A percentile compares a stretch with the other conserved stretches of the same genome.
phyloP scores from a whole-genome alignment of 1,140 invertebrate genomes.

The Antheraea pernyi region DNA sequence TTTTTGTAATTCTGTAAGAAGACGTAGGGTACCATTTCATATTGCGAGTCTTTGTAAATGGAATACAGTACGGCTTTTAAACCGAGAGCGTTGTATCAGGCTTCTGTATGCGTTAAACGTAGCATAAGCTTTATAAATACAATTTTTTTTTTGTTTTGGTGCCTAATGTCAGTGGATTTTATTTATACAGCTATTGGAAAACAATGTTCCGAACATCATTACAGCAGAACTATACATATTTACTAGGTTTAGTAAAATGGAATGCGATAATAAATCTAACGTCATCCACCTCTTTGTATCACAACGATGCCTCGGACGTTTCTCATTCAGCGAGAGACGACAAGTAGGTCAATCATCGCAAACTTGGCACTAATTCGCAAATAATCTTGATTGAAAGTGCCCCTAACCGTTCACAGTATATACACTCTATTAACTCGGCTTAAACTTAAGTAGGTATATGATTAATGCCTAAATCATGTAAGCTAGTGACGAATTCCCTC shows the following conservation, averaged over 20 bases:
- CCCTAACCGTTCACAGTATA: conserved; percentile 33
- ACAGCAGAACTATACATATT: neutral
- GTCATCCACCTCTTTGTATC: neutral
- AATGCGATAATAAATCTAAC: neutral
- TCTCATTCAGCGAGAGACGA: neutral
- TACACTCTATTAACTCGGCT: conserved; percentile 14
- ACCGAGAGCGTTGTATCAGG: too few species aligned
- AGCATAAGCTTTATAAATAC: too few species aligned
- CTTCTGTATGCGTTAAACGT: too few species aligned
- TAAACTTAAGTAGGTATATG: neutral
- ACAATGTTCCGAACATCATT: too few species aligned
- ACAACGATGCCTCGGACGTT: neutral
- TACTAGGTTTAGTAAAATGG: neutral
- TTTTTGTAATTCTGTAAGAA: too few species aligned
- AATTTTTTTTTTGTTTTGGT: too few species aligned
- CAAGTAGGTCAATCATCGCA: conserved; percentile 52
- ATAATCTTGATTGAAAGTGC: conserved; percentile 64
- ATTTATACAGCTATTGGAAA: too few species aligned
- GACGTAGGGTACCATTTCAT: too few species aligned
- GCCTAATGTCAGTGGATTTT: too few species aligned
- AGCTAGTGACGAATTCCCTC: neutral
- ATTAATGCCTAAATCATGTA: neutral
- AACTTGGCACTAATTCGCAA: conserved; percentile 50
- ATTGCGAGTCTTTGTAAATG: too few species aligned
- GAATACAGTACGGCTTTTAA: too few species aligned